Percentiles rank a stretch among this genome's conserved stretches.
These are phyloP conservation scores for Pachyuromys duprasi DNA, from an alignment of 2,797 vertebrate species.

Conservation along the genomic window DNA sequence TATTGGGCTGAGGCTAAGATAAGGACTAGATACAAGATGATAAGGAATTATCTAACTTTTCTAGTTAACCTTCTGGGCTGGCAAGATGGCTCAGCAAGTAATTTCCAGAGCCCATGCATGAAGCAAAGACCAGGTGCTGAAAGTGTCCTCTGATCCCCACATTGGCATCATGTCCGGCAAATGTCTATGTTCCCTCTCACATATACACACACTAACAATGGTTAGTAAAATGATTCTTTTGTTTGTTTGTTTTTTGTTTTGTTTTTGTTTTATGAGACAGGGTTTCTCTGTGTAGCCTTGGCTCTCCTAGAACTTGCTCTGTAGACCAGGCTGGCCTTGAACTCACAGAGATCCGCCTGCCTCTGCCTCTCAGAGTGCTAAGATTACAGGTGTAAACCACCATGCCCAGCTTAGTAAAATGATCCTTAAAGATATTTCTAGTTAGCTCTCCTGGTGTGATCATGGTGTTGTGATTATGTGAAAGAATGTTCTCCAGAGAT, in stretches of 20 bases:
- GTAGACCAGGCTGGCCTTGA: too few relatives aligned
- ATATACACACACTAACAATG: not conserved
- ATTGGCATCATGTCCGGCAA: not conserved
- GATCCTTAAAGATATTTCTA: not conserved
- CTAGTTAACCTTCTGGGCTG: not conserved
- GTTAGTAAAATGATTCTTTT: not conserved
- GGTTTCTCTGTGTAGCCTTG: too few relatives aligned
- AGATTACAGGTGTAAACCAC: too few relatives aligned
- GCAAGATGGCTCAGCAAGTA: not conserved
- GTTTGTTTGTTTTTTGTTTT: too few relatives aligned
- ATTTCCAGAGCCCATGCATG: not conserved
- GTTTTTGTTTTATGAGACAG: too few relatives aligned
- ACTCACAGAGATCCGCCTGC: too few relatives aligned
- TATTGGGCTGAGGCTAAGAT: not conserved
- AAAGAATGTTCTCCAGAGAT: not conserved
- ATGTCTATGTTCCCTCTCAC: not conserved
- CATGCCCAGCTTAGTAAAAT: too few relatives aligned
- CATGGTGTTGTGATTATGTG: not conserved
- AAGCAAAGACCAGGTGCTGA: too few relatives aligned
- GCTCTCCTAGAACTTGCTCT: too few relatives aligned
- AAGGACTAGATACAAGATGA: not conserved
- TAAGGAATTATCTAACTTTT: not conserved
- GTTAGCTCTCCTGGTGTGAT: not conserved
- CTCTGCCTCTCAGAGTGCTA: too few relatives aligned
- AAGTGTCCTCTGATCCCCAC: not conserved